A percentile compares a stretch with the other conserved stretches of the same genome.
These are phyloP conservation scores for Celastrina argiolus DNA, from an alignment of 2,888 invertebrate genomes.

Conservation along the genomic window DNA sequence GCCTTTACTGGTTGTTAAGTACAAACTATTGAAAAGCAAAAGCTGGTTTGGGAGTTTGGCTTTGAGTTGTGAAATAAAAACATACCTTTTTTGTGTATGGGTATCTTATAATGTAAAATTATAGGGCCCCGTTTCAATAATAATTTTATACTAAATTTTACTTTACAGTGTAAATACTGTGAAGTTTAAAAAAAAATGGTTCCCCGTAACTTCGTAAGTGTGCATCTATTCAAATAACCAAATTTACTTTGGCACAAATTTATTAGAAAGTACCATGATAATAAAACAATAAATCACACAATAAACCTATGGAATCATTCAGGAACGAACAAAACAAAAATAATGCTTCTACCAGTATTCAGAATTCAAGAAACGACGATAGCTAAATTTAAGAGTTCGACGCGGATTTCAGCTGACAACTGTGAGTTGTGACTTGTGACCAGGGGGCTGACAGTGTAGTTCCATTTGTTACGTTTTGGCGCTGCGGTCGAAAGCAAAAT, in stretches of 20 bases:
- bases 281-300: neutral
- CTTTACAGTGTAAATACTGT: neutral
- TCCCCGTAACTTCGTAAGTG: neutral
- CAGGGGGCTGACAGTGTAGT: too few species aligned
- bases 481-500: too few species aligned
- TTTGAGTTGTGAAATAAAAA: too few species aligned
- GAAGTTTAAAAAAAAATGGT: neutral
- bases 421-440: too few species aligned
- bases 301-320: neutral
- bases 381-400: neutral
- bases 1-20: too few species aligned
- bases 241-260: neutral
- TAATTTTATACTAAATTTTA: neutral
- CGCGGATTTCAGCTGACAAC: too few species aligned
- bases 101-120: too few species aligned
- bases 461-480: too few species aligned
- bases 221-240: neutral
- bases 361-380: neutral
- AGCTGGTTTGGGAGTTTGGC: too few species aligned
- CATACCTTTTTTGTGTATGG: too few species aligned
- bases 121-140: too few species aligned
- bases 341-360: neutral
- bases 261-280: neutral
- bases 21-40: too few species aligned
- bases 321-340: neutral